These are phyloP conservation scores for Bovichtus variegatus DNA, from an alignment of 2,797 vertebrate genomes.

Conservation along the genomic window DNA sequence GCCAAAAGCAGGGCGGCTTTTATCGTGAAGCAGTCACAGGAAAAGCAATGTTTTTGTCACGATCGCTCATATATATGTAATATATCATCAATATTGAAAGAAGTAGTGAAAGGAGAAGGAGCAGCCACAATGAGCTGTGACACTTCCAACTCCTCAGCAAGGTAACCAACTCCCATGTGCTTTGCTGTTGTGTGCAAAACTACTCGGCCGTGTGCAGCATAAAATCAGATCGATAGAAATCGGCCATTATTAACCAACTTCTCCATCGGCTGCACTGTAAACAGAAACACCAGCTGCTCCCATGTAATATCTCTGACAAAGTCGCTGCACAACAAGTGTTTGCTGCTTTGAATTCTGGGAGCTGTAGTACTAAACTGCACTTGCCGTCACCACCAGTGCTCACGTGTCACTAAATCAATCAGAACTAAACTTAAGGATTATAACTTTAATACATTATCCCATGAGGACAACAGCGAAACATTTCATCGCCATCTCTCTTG, in stretches of 20 bases:
- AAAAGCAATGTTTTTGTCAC: neutral
- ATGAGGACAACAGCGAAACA: neutral
- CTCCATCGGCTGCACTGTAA: neutral
- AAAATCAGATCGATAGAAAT: neutral
- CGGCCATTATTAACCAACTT: neutral
- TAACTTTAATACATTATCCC: neutral
- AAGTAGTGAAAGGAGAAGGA: neutral
- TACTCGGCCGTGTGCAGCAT: too few species aligned
- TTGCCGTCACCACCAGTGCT: neutral
- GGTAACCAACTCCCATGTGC: neutral
- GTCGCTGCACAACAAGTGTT: neutral
- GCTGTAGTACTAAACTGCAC: neutral
- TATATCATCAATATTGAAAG: too few species aligned
- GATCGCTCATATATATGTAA: too few species aligned
- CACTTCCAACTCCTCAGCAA: neutral
- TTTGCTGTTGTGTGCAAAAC: too few species aligned
- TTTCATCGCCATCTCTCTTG: neutral
- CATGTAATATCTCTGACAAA: neutral
- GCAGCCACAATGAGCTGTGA: neutral
- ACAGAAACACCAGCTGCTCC: neutral
- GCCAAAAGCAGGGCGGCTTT: neutral
- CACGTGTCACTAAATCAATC: neutral
- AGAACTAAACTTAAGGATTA: neutral
- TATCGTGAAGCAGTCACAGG: neutral
- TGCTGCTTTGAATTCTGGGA: neutral